A percentile compares a stretch with the other conserved stretches of the same genome.
phyloP scores from a whole-genome alignment of 2,888 invertebrate genomes.

The Choristoneura rosaceana region DNA sequence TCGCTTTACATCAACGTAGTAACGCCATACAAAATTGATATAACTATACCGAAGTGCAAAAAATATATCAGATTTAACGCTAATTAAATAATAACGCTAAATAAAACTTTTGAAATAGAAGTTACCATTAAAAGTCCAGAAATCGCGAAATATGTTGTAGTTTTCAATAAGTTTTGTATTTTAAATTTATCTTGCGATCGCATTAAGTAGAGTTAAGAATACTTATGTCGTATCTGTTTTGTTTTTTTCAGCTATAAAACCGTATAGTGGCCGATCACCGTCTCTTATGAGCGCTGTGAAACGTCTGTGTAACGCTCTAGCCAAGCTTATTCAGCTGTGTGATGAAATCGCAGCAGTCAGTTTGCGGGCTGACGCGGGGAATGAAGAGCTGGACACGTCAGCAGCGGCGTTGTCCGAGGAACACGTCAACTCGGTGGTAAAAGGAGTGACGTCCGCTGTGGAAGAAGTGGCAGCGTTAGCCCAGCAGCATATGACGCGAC shows the following conservation, averaged over 20 bases:
- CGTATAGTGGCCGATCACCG: slow-evolving; percentile 86
- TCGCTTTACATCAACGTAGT: no score
- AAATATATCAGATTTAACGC: no score
- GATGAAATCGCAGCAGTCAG: slow-evolving; percentile 94
- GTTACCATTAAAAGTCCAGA: no score
- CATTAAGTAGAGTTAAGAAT: background rate
- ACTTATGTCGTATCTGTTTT: background rate
- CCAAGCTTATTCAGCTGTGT: slow-evolving; percentile 94
- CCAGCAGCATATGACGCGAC: slow-evolving; percentile 91
- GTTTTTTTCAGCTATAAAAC: slow-evolving; percentile 78
- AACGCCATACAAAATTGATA: no score
- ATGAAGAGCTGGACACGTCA: slow-evolving; percentile 69
- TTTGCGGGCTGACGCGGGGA: slow-evolving; percentile 84
- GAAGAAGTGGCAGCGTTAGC: slow-evolving; percentile 89
- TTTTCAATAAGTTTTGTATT: background rate
- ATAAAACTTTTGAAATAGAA: no score
- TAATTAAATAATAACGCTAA: no score
- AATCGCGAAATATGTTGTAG: no score
- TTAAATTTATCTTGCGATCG: background rate
- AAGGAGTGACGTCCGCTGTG: slow-evolving; percentile 74
- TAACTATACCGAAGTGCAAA: no score
- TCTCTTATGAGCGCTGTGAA: slow-evolving; percentile 92
- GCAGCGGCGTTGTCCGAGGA: slow-evolving; percentile 72
- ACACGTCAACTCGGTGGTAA: slow-evolving; percentile 74
- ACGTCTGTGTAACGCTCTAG: slow-evolving; percentile 94